phyloP scores from a whole-genome alignment of 2,113 vertebrate species.

The Sceloporus tristichus region DNA sequence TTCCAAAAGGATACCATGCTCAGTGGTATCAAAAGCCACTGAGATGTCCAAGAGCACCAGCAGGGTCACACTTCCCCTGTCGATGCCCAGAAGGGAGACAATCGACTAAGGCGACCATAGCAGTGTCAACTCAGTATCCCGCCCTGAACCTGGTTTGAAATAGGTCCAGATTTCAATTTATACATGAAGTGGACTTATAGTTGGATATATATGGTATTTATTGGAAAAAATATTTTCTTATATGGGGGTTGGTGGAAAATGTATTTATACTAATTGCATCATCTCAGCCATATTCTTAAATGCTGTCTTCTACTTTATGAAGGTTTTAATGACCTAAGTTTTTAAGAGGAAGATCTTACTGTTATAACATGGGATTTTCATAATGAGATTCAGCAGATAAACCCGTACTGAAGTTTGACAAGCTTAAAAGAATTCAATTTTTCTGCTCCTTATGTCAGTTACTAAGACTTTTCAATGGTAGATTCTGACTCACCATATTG shows the following conservation, averaged over 20 bases:
- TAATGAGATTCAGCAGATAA: not conserved
- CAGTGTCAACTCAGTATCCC: no score
- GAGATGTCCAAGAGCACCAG: no score
- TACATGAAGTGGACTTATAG: no score
- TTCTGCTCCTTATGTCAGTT: not conserved
- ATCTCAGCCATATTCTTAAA: not conserved
- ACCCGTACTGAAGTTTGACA: not conserved
- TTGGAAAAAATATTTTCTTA: not conserved
- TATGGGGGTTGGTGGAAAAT: not conserved
- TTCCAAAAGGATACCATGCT: no score
- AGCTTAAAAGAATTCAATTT: not conserved
- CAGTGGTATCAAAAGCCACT: no score
- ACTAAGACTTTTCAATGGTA: not conserved
- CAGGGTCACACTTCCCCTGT: no score
- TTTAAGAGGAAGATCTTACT: not conserved
- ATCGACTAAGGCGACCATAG: no score
- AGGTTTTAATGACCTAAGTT: constrained; percentile 28
- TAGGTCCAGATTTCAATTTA: no score
- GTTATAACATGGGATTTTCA: not conserved
- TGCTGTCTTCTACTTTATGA: constrained; percentile 8
- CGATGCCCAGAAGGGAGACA: no score
- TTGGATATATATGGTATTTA: no score
- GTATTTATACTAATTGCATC: not conserved
- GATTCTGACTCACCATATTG: not conserved
- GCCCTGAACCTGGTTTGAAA: no score